phyloP scores from a whole-genome alignment of 2,797 vertebrate species.

The Rhabdophis nuchalis region DNA sequence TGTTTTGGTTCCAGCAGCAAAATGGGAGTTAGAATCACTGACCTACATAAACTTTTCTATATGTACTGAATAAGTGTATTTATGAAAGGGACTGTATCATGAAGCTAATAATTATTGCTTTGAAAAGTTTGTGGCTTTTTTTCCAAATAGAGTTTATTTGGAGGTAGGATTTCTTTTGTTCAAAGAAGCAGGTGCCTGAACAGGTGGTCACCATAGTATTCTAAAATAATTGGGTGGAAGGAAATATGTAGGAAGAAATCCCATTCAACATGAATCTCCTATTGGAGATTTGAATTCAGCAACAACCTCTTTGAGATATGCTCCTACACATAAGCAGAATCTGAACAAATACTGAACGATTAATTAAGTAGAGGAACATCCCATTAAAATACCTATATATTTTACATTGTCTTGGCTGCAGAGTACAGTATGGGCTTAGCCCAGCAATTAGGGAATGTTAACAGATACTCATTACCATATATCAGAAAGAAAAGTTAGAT shows the following conservation, averaged over 20 bases:
- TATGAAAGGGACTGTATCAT: background rate
- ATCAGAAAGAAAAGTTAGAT: background rate
- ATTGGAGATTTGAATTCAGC: background rate
- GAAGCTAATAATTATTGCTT: background rate
- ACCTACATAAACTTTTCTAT: background rate
- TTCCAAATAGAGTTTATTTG: background rate
- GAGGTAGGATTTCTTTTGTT: background rate
- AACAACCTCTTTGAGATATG: background rate
- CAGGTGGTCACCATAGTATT: background rate
- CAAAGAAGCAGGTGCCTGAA: background rate
- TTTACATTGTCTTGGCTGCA: background rate
- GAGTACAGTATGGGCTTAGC: background rate
- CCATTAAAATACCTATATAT: background rate
- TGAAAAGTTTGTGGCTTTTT: background rate
- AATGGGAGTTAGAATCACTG: background rate
- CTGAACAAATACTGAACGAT: background rate
- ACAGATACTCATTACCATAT: background rate
- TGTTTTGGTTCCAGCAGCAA: background rate
- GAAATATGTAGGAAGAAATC: constrained; percentile 35
- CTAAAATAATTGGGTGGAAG: too few species aligned
- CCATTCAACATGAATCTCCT: constrained; percentile 12
- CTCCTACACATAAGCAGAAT: background rate
- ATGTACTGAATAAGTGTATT: background rate
- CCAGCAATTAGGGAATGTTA: background rate
- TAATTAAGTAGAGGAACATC: background rate